Evolutionary conservation across 2,113 vertebrate genomes (phyloP).

Genomic region (Edolisoma coerulescens): DNA sequence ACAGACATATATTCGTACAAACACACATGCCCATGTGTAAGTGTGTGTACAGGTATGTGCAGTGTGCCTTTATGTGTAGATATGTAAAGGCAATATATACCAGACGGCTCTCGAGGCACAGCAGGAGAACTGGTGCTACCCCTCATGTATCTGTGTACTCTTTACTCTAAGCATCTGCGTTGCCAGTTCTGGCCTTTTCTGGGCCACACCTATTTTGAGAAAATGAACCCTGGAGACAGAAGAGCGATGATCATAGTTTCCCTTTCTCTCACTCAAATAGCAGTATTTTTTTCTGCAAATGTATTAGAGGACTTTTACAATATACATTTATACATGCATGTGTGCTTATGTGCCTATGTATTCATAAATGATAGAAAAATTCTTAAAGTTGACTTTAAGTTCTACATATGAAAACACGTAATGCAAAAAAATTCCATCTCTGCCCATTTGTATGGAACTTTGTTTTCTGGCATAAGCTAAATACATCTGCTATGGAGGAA

Average conservation of each 20-base stretch:
- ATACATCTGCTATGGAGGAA: not conserved
- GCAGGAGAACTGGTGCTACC: not conserved
- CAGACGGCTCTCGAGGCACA: not conserved
- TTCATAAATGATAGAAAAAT: not conserved
- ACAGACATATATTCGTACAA: accelerated
- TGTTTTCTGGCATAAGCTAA: not conserved
- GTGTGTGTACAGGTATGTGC: too few relatives aligned
- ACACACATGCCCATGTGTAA: accelerated
- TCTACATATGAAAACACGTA: not conserved
- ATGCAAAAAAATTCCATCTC: not conserved
- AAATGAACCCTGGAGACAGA: not conserved
- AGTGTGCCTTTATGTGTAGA: not conserved
- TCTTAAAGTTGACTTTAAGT: not conserved
- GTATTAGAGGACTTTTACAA: not conserved
- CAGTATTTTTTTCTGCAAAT: not conserved
- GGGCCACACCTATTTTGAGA: not conserved
- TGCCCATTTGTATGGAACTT: not conserved
- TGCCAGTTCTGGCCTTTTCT: not conserved
- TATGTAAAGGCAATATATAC: not conserved
- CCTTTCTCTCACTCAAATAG: not conserved
- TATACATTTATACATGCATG: not conserved
- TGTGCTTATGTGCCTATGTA: not conserved
- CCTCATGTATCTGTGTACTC: not conserved
- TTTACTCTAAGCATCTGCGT: not conserved
- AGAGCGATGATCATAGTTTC: not conserved